Conservation (phyloP, 2,113 vertebrate genomes). For the Larimichthys polyactis region DNA sequence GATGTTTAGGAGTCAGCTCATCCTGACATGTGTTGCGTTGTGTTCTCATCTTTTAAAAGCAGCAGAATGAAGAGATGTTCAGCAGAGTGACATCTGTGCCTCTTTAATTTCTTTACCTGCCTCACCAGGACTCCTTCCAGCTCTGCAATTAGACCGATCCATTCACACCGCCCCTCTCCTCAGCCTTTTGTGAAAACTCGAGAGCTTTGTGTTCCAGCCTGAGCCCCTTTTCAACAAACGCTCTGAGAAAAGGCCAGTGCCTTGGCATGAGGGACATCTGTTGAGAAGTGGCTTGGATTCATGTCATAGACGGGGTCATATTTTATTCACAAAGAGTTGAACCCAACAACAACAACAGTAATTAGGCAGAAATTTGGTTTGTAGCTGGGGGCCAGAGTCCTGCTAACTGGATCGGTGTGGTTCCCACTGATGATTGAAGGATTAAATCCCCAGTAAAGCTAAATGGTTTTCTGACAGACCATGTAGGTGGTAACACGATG, state of each 20-base stretch:
- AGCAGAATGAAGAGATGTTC: conserved; percentile 50
- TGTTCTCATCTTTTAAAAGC: conserved; percentile 10
- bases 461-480: not conserved
- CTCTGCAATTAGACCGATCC: conserved; percentile 73
- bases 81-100: conserved; percentile 67
- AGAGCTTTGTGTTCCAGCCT: conserved; percentile 70
- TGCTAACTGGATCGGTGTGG: conserved; percentile 8
- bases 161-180: conserved; percentile 66
- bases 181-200: conserved; percentile 61
- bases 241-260: conserved; percentile 57
- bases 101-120: conserved; percentile 71
- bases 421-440: conserved; percentile 10
- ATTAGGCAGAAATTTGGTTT: conserved; percentile 56
- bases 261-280: conserved; percentile 74
- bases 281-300: conserved; percentile 71
- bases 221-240: conserved; percentile 63
- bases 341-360: conserved; percentile 68
- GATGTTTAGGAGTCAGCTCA: not conserved
- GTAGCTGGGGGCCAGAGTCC: conserved; percentile 35
- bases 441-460: conserved; percentile 6
- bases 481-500: not conserved
- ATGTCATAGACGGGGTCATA: conserved; percentile 63
- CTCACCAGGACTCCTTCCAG: conserved; percentile 59
- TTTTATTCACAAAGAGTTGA: conserved; percentile 64
- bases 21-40: not conserved